Evolutionary conservation across 2,888 invertebrate genomes (phyloP), one percentile per base, ranked within the genome.

Genomic region (Diaphora mendica): DNA sequence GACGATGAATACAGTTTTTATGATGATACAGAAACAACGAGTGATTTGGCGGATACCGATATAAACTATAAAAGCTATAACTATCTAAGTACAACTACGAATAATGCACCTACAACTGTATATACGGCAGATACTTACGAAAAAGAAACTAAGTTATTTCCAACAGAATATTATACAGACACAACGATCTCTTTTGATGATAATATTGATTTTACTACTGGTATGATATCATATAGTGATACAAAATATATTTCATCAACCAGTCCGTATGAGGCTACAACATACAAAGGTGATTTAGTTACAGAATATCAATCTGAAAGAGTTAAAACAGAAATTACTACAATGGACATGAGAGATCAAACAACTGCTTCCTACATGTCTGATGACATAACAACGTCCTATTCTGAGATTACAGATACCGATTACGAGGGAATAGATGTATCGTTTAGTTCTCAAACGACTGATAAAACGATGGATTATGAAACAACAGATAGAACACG

Each of bases 1-100:
- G 86, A 90, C 73, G 76, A 86, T 62, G 87, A 89, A 51, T 82
- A 82, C 55, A 78, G 80, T 42, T 86, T 87, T 69, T 86, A 91
- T 20, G 67, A 91, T 20, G 67, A 68, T 23, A 64, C 48, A 51
- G 48, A 42, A 39, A 74, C 48, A 2, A 68, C 44, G 11, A 68
- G 35, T 64, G 71, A 72, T 42, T 9, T 39, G 35, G 74, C 73
- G 23, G 76, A 76, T 62, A 72, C 75, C 9, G 73, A 64, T 9
- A 26, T 42, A 4, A 76, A 78, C 74, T 62, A 68, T n/a, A 68
- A 64, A 23, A 72, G 71, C 48, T 42, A 68, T 62, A 73, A 72
- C 44, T 75, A 79, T 55, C 72, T 71, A 3, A 79, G 68, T 42
- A 73, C 74, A 15, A 13, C 48, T 17, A 39, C 66, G 51, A 68